phyloP scores from a whole-genome alignment of 2,113 vertebrate genomes.

The Chitala chitala region DNA sequence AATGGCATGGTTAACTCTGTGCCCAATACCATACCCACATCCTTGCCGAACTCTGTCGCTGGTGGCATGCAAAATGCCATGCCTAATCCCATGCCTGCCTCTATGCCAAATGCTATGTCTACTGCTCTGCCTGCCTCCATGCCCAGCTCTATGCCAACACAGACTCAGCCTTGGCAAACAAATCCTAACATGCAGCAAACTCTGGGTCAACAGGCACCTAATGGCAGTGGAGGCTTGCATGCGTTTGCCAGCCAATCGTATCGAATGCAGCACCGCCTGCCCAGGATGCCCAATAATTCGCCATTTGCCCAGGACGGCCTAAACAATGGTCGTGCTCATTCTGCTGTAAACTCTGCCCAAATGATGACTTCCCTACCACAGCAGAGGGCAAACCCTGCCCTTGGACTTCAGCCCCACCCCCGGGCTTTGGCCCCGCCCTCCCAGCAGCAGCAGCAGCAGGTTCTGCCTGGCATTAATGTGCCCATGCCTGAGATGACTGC shows the following conservation, averaged over 20 bases:
- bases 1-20: slow-evolving; percentile 42
- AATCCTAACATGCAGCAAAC: slow-evolving; percentile 73
- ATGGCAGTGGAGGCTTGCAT: slow-evolving; percentile 57
- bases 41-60: slow-evolving; percentile 39
- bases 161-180: slow-evolving; percentile 74
- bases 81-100: slow-evolving; percentile 38
- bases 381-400: slow-evolving; percentile 51
- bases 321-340: slow-evolving; percentile 65
- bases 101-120: slow-evolving; percentile 34
- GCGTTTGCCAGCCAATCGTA: slow-evolving; percentile 70
- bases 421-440: slow-evolving; percentile 64
- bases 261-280: slow-evolving; percentile 79
- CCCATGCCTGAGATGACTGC: slow-evolving; percentile 73
- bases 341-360: slow-evolving; percentile 70
- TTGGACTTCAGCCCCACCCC: slow-evolving; percentile 52
- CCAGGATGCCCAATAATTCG: slow-evolving; percentile 70
- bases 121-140: slow-evolving; percentile 39
- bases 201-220: slow-evolving; percentile 66
- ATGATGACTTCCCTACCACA: slow-evolving; percentile 71
- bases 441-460: slow-evolving; percentile 64
- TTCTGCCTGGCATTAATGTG: slow-evolving; percentile 64
- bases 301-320: slow-evolving; percentile 67
- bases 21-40: slow-evolving; percentile 27
- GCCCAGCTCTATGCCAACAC: slow-evolving; percentile 62
- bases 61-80: slow-evolving; percentile 52